phyloP scores from a whole-genome alignment of 2,797 vertebrate genomes.

The Mus minutoides region DNA sequence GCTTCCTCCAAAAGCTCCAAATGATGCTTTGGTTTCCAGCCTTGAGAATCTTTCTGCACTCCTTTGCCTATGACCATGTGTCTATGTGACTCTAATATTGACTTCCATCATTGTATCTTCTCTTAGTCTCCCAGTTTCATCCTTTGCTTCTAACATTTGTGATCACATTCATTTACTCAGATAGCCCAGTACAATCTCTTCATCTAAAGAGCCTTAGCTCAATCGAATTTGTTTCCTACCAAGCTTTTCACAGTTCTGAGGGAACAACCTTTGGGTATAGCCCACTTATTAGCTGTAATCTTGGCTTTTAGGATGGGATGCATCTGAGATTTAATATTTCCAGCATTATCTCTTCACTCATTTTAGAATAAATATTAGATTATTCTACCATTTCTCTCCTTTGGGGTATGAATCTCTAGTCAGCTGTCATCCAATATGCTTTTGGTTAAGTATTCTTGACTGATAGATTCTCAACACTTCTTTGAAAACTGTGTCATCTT shows the following conservation, averaged over 20 bases:
- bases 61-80: background rate
- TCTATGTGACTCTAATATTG: background rate
- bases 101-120: background rate
- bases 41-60: background rate
- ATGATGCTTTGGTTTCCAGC: background rate
- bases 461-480: background rate
- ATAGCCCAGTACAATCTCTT: background rate
- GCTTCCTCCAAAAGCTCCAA: background rate
- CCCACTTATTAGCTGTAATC: background rate
- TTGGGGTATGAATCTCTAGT: background rate
- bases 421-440: background rate
- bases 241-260: background rate
- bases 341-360: background rate
- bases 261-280: background rate
- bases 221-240: background rate
- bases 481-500: background rate
- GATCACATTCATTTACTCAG: background rate
- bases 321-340: background rate
- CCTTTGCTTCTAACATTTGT: background rate
- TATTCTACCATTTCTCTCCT: background rate
- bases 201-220: background rate
- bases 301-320: background rate
- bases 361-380: background rate
- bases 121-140: background rate
- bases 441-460: background rate